These are phyloP conservation scores for Hexactinellida sp. DNA, from an alignment of 37 sponge, comb jelly and placozoan species.

Conservation along the genomic window DNA sequence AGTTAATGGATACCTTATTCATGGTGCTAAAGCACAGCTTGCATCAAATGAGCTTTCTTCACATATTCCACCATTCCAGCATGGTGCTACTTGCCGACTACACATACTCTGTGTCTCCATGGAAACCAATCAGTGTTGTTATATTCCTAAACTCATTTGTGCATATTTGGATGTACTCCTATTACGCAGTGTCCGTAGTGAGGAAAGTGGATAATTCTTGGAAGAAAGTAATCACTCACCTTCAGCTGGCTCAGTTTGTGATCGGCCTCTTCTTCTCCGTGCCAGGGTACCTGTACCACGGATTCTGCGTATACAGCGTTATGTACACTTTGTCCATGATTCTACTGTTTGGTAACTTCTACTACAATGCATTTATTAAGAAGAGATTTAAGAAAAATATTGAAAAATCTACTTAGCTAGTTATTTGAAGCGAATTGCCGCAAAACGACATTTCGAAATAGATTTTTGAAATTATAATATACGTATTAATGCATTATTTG, in stretches of 20 bases:
- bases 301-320: conserved; percentile 48
- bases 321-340: conserved; percentile 42
- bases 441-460: too few relatives aligned
- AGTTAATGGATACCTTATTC: conserved; percentile 34
- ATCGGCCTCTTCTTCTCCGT: background rate
- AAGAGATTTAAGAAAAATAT: conserved; percentile 22
- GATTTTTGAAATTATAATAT: too few relatives aligned
- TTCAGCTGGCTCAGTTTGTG: conserved; percentile 37
- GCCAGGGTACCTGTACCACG: conserved; percentile 29
- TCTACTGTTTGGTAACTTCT: conserved; percentile 52
- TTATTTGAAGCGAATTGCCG: too few relatives aligned
- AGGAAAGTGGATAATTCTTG: conserved; percentile 13
- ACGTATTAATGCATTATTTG: too few relatives aligned
- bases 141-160: conserved; percentile 31
- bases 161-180: conserved; percentile 34
- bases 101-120: conserved; percentile 22
- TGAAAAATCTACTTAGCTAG: too few relatives aligned
- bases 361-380: conserved; percentile 45
- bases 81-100: conserved; percentile 37
- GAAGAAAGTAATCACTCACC: conserved; percentile 28
- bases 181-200: conserved; percentile 21
- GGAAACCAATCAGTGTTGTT: conserved; percentile 24
- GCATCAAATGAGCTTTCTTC: conserved; percentile 36
- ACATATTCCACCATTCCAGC: conserved; percentile 40
- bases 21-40: conserved; percentile 35